Conservation (phyloP, 2,113 vertebrate genomes). For the Mirounga angustirostris region DNA sequence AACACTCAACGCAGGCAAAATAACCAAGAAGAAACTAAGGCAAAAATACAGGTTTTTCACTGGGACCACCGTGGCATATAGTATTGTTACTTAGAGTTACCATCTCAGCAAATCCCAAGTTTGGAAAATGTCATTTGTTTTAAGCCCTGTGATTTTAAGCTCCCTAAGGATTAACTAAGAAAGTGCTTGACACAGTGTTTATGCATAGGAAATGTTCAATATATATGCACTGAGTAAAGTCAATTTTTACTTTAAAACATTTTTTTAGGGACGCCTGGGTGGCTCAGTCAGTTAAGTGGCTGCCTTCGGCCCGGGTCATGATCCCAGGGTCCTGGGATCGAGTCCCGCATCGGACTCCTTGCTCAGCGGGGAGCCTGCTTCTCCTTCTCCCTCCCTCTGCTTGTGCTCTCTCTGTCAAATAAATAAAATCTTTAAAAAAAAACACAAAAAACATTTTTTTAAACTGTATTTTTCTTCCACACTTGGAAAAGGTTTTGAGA, state of each 20-base stretch:
- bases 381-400: too few species aligned
- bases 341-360: too few species aligned
- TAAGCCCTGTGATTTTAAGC: not conserved
- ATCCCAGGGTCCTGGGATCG: too few species aligned
- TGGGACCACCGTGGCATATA: not conserved
- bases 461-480: not conserved
- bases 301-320: too few species aligned
- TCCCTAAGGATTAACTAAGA: not conserved
- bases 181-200: not conserved
- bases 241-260: not conserved
- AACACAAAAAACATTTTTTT: not conserved
- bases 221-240: not conserved
- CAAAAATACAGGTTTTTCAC: not conserved
- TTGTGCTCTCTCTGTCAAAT: too few species aligned
- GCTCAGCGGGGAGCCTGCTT: too few species aligned
- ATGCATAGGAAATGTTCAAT: conserved; percentile 11
- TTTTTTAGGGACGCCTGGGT: not conserved
- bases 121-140: not conserved
- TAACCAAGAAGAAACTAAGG: not conserved
- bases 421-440: too few species aligned
- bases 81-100: not conserved
- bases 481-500: not conserved
- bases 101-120: not conserved
- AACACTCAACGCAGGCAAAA: not conserved
- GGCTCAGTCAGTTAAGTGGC: too few species aligned